phyloP scores from a whole-genome alignment of 2,888 invertebrate species.

The Parnassius smintheus region DNA sequence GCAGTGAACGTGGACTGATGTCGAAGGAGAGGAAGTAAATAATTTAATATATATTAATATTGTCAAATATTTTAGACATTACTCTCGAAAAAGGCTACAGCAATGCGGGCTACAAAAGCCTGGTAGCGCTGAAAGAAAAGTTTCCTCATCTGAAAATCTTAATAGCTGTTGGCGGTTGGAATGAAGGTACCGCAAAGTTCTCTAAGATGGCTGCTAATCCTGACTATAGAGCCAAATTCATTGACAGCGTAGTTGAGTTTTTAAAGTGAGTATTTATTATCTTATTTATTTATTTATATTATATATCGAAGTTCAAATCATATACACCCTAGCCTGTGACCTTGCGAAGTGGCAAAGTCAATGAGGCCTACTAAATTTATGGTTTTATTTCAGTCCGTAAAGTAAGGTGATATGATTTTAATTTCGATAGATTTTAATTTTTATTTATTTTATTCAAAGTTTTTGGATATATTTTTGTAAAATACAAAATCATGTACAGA shows the following conservation, averaged over 20 bases:
- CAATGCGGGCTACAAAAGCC: conserved; percentile 84
- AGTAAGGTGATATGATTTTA: no score
- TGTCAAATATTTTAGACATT: conserved; percentile 51
- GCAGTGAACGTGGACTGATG: no score
- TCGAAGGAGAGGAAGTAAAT: not conserved
- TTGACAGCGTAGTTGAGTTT: conserved; percentile 85
- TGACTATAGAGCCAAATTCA: conserved; percentile 83
- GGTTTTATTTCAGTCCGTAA: no score
- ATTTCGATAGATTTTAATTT: no score
- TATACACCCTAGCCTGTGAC: no score
- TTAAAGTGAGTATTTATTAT: conserved; percentile 72
- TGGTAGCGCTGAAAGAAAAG: conserved; percentile 83
- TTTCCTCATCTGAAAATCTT: conserved; percentile 88
- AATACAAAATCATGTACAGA: no score
- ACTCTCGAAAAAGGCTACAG: conserved; percentile 86
- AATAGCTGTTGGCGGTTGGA: conserved; percentile 95
- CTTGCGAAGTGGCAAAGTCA: no score
- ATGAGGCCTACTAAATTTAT: no score
- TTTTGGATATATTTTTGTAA: no score
- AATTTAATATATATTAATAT: not conserved
- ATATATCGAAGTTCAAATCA: no score
- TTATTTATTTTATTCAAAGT: no score
- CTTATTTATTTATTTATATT: no score
- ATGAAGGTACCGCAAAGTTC: conserved; percentile 89
- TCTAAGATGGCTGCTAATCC: conserved; percentile 84